phyloP scores from a whole-genome alignment of 1,140 invertebrate genomes.

The Pectinophora gossypiella region DNA sequence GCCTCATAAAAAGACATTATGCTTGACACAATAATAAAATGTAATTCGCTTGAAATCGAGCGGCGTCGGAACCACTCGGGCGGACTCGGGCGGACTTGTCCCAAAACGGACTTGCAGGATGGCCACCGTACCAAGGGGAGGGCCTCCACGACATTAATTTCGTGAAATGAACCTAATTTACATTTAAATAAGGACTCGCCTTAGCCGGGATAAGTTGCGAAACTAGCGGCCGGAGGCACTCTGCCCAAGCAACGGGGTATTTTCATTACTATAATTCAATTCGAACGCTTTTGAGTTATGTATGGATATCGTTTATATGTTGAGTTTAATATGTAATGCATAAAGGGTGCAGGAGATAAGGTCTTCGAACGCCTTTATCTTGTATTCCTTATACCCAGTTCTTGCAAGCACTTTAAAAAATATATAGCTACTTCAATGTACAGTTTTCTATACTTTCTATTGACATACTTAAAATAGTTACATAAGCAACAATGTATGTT shows the following conservation, averaged over 20 bases:
- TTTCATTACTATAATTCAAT: conserved; percentile 74
- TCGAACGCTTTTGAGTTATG: conserved; percentile 27
- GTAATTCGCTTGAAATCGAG: conserved; percentile 16
- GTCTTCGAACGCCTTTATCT: no score
- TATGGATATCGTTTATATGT: conserved; percentile 1
- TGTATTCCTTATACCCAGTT: no score
- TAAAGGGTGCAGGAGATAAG: no score
- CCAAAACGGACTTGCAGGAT: conserved; percentile 20
- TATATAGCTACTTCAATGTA: no score
- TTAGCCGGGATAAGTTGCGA: conserved; percentile 73
- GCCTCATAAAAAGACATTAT: conserved; percentile 27
- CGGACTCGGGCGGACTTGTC: conserved; percentile 34
- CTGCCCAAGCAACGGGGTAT: conserved; percentile 63
- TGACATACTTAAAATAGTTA: no score
- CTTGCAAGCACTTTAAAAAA: no score
- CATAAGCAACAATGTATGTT: no score
- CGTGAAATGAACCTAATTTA: conserved; percentile 91
- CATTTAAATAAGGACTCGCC: conserved; percentile 88
- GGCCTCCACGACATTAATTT: conserved; percentile 85
- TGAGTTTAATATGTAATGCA: neutral
- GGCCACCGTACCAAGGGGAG: conserved; percentile 53
- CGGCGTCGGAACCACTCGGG: no score
- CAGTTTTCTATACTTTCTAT: no score
- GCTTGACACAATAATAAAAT: conserved; percentile 29
- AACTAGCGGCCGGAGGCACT: conserved; percentile 66